Conservation (phyloP, 2,888 invertebrate species). For the Zygogramma bicolorata region DNA sequence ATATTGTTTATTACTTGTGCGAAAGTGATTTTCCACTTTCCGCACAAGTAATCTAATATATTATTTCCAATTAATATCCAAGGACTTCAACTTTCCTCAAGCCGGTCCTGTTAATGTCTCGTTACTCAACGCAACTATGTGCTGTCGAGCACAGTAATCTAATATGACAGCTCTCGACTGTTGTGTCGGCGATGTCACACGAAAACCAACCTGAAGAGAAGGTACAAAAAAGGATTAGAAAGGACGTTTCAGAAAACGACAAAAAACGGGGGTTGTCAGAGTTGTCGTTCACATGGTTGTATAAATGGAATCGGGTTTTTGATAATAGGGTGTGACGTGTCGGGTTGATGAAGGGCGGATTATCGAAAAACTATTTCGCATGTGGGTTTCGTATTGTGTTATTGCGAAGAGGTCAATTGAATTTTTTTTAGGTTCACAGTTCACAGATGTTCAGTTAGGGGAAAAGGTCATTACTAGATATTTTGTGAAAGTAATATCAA, state of each 20-base stretch:
- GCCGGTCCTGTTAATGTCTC: conserved; percentile 43
- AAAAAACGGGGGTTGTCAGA: conserved; percentile 21
- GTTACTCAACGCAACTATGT: conserved; percentile 41
- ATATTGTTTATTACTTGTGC: no score
- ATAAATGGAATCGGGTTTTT: conserved; percentile 20
- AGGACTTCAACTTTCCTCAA: background rate
- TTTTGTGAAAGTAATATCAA: no score
- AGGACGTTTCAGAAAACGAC: conserved; percentile 14
- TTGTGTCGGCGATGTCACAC: conserved; percentile 42
- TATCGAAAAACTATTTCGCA: conserved; percentile 21
- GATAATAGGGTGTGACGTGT: conserved; percentile 20
- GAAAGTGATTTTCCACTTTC: no score
- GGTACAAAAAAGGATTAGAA: conserved; percentile 28
- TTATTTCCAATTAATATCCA: background rate
- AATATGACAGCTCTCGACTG: conserved; percentile 53
- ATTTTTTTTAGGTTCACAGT: conserved; percentile 1
- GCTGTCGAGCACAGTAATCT: conserved; percentile 48
- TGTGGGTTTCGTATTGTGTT: conserved; percentile 4
- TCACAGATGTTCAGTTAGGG: background rate
- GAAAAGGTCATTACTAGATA: no score
- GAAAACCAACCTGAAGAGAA: conserved; percentile 38
- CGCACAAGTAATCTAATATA: background rate
- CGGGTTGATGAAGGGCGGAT: conserved; percentile 16
- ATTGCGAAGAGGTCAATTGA: background rate
- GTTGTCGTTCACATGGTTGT: conserved; percentile 21